Base-by-base conservation (phyloP, 2,797 vertebrate genomes). In the Gymnodraco acuticeps region DNA sequence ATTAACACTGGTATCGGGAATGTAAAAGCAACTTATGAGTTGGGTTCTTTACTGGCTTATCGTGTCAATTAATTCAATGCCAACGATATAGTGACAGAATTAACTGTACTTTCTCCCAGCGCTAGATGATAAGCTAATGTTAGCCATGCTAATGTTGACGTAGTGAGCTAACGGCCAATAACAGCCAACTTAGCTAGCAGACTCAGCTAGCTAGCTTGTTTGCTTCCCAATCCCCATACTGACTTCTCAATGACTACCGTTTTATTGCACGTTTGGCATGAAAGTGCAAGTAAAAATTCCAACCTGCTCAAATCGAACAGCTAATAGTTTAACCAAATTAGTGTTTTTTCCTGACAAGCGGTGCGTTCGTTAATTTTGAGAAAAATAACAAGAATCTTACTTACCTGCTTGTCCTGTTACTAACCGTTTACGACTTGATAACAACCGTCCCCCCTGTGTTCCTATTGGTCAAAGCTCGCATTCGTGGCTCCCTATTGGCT, bases 351-450 rank as follows among this genome's bases (percentile, higher is more conserved):
- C 47, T 51, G 65, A 51, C 62, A 76, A 64, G 56, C 46, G 7
- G 5, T 0, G 16, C 27, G 19, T 83, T 84, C 3, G 20, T 73
- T 75, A 45, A 82, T 78, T 89, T 81, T 9, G 42, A 72, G 31
- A 85, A 86, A 56, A 91, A 91, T 86, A 89, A 90, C 72, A 87
- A 84, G 71, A 92, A 93, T 91, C 85, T 93, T 68, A 89, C 92
- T 93, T 91, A 93, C 92, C 93, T 93, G 92, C 90, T 72, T 65
- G 90, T 84, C 83, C 89, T 92, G 87, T 93, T 93, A 93, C 88
- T 87, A 93, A 87, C 88, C 86, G 86, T 87, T 88, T 77, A 88
- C 88, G 85, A 91, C 88, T 85, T 72, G 82, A 86, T 80, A 85
- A 88, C 68, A 74, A 75, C 89, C 89, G 33, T 2, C 88, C 81